Conservation (phyloP, 2,888 invertebrate genomes). For the Phymatocera aterrima region DNA sequence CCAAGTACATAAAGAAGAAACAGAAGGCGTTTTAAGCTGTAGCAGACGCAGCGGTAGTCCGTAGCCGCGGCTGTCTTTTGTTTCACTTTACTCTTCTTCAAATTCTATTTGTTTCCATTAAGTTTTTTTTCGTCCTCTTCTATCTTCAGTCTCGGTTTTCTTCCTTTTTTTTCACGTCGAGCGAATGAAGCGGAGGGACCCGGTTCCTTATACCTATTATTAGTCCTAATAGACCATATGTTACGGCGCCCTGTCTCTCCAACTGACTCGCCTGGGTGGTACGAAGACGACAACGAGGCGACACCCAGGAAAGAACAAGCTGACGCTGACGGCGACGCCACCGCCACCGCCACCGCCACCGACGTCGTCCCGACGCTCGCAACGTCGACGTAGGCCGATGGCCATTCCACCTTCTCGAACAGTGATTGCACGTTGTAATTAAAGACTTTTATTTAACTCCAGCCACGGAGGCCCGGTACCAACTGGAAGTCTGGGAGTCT, state of each 20-base stretch:
- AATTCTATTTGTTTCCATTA: slow-evolving; percentile 36
- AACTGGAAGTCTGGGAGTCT: too few species aligned
- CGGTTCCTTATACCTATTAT: slow-evolving; percentile 64
- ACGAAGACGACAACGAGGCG: slow-evolving; percentile 34
- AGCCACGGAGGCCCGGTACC: not conserved
- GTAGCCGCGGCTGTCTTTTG: not conserved
- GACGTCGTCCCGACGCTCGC: not conserved
- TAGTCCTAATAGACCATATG: slow-evolving; percentile 73
- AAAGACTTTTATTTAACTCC: slow-evolving; percentile 13
- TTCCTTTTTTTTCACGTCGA: slow-evolving; percentile 15
- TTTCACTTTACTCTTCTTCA: slow-evolving; percentile 20
- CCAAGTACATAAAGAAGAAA: not conserved
- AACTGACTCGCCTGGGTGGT: slow-evolving; percentile 36
- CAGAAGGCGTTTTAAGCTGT: slow-evolving; percentile 13
- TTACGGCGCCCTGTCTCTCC: slow-evolving; percentile 54
- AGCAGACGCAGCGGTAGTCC: not conserved
- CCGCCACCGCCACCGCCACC: not conserved
- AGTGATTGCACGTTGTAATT: slow-evolving; percentile 13
- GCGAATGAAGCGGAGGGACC: slow-evolving; percentile 13
- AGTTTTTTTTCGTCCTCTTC: not conserved
- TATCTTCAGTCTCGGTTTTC: too few species aligned
- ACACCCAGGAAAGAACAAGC: slow-evolving; percentile 17
- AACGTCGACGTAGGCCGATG: slow-evolving; percentile 2
- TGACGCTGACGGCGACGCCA: not conserved
- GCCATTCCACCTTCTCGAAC: not conserved